Evolutionary conservation across 2,113 vertebrate species (phyloP).

Genomic region (Hippopotamus amphibius): DNA sequence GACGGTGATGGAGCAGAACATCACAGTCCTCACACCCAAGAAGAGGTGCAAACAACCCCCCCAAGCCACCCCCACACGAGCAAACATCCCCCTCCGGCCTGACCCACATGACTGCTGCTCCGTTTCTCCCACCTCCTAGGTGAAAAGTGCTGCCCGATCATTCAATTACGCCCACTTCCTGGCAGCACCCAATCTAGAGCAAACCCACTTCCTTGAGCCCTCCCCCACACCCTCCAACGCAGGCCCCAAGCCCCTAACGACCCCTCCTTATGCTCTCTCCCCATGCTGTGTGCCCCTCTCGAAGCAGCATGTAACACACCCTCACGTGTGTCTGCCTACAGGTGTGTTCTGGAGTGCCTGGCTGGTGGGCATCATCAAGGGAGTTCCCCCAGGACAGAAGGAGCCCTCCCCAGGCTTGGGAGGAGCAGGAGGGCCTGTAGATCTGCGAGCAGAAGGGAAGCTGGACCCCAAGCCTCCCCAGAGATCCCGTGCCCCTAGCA

Average conservation of each 20-base stretch:
- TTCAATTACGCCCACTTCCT: background rate
- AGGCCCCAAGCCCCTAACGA: background rate
- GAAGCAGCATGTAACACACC: background rate
- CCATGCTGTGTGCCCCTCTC: accelerated
- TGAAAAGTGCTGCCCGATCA: background rate
- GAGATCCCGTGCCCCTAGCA: background rate
- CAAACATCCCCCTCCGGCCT: background rate
- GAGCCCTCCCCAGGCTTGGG: background rate
- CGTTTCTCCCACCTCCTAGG: too few relatives aligned
- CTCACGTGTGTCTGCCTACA: background rate
- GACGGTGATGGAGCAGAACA: background rate
- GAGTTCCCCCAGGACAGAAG: background rate
- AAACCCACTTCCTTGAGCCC: background rate
- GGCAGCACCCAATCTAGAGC: background rate
- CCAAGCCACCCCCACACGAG: background rate
- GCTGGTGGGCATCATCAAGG: background rate
- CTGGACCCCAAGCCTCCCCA: background rate
- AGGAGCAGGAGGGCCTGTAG: background rate
- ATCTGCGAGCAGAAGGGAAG: background rate
- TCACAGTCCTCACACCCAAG: background rate
- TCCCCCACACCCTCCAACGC: background rate
- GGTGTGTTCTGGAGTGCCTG: background rate
- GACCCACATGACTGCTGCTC: accelerated
- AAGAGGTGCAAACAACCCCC: background rate
- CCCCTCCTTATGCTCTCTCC: background rate